phyloP scores from a whole-genome alignment of 2,888 invertebrate species.

The Frankliniella intonsa region DNA sequence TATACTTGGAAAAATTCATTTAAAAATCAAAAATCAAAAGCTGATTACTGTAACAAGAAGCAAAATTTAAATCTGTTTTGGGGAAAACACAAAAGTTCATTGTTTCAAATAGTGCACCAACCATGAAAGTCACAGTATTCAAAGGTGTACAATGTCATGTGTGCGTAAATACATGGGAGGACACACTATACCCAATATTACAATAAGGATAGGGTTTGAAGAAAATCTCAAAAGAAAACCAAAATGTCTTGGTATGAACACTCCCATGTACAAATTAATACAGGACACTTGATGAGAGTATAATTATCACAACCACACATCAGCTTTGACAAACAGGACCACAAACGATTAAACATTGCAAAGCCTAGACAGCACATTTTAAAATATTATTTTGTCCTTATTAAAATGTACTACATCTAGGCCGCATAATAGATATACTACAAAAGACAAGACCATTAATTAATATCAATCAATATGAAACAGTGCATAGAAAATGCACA shows the following conservation, averaged over 20 bases:
- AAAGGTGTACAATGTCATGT: background rate
- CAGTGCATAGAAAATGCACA: no score
- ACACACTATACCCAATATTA: no score
- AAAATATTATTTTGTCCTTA: background rate
- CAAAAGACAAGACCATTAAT: background rate
- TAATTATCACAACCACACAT: background rate
- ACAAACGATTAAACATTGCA: slow-evolving; percentile 10
- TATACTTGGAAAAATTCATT: background rate
- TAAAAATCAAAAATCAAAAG: slow-evolving; percentile 28
- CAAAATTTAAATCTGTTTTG: slow-evolving; percentile 11
- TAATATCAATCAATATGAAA: background rate
- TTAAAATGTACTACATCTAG: background rate
- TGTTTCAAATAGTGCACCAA: background rate
- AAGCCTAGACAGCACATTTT: background rate
- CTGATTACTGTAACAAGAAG: slow-evolving; percentile 25
- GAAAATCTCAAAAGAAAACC: slow-evolving; percentile 30
- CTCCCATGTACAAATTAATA: slow-evolving; percentile 31
- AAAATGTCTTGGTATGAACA: slow-evolving; percentile 32
- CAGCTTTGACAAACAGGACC: background rate
- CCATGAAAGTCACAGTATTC: slow-evolving; percentile 1
- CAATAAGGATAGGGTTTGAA: slow-evolving; percentile 5
- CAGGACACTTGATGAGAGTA: background rate
- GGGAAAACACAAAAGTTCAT: background rate
- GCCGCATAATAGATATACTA: background rate
- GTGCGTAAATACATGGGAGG: background rate